Conservation (phyloP, 2,113 vertebrate genomes). For the Monopterus albus region DNA sequence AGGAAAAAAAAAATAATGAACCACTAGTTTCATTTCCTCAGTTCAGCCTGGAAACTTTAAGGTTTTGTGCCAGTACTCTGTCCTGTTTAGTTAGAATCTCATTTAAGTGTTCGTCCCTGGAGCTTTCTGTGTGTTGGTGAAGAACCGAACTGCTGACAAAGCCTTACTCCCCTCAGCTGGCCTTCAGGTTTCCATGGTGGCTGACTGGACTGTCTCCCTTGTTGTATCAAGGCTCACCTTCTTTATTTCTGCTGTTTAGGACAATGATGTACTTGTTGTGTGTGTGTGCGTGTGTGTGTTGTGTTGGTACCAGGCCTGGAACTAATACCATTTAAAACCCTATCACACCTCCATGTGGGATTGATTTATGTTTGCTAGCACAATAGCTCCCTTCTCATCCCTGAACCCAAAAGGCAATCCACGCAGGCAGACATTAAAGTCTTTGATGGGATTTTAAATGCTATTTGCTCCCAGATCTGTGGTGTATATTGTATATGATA, state of each 20-base stretch:
- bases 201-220: conserved; percentile 73
- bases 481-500: conserved; percentile 93
- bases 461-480: conserved; percentile 79
- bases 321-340: conserved; percentile 65
- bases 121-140: conserved; percentile 75
- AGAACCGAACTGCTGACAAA: conserved; percentile 76
- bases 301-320: conserved; percentile 59
- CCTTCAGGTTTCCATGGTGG: conserved; percentile 83
- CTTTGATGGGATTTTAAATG: conserved; percentile 70
- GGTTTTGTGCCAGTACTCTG: conserved; percentile 51
- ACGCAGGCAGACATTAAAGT: conserved; percentile 63
- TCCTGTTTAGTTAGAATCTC: conserved; percentile 11
- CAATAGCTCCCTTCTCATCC: conserved; percentile 42
- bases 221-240: conserved; percentile 76
- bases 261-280: conserved; percentile 38
- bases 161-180: conserved; percentile 81
- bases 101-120: conserved; percentile 53
- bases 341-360: conserved; percentile 44
- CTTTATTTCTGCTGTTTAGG: conserved; percentile 83
- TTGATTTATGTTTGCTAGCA: conserved; percentile 64
- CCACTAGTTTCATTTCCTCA: conserved; percentile 67
- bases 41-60: conserved; percentile 45
- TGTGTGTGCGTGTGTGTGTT: conserved; percentile 19
- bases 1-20: conserved; percentile 48
- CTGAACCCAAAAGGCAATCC: conserved; percentile 61